Evolutionary conservation across 1,140 invertebrate genomes (phyloP), one percentile per base, ranked within the genome.

Genomic region (Homalodisca vitripennis): DNA sequence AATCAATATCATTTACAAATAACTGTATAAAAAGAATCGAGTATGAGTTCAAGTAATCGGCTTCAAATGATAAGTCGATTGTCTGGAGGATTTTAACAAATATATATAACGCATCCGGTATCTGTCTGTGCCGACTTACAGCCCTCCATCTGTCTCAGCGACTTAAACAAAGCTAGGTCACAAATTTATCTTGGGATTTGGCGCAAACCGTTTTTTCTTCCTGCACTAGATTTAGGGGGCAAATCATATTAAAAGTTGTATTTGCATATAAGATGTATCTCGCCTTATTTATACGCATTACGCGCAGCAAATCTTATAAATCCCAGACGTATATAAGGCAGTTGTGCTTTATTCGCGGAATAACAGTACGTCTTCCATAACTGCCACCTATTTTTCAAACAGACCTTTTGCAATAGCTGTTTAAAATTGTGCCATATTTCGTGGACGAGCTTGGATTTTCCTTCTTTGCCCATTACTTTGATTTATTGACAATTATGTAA

Each of bases 211-310:
- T 22, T 51, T 51, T 60, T 30, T 30, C 55, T 13, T 60, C 55
- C 24, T 30, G 55, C n/a, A 26, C 55, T 26, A 60, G 55, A 60
- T 60, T 60, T 60, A 60, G 55, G 29, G 55, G n/a, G 24, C 27
- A 26, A 60, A 60, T 60, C 55, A 60, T 60, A 60, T 60, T 60
- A 60, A 60, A 60, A 60, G 55, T 60, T 60, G 26, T 60, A 60
- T 60, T 60, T 60, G 22, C 55, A 60, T 60, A 60, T 60, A 29
- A 60, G 55, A 60, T 26, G 14, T 60, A 30, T 60, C 55, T 60
- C 22, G 55, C 55, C 55, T 60, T 60, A 60, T 60, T 60, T 60
- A 60, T 60, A 27, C 55, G 55, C 55, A 29, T 60, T 60, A 60
- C 26, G 55, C 27, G 3, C 27, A 26, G 26, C 55, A 24, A 22